Percentiles rank a stretch among this genome's conserved stretches.
Evolutionary conservation across 2,113 vertebrate species (phyloP).

Genomic region (Myrmecobius fasciatus): DNA sequence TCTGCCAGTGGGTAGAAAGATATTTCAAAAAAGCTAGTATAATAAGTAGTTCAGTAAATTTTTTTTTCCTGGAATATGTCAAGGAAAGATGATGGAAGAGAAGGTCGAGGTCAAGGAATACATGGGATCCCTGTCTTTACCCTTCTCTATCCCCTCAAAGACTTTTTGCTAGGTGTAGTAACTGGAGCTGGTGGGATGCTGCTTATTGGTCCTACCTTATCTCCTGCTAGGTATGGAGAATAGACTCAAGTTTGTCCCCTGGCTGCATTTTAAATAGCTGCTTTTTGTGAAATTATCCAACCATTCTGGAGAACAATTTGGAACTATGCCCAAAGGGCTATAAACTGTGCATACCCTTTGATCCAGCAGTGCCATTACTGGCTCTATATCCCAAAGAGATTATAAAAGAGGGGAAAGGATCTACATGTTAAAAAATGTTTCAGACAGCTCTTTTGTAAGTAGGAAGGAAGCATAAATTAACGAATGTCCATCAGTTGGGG

Average conservation of each 20-base stretch:
- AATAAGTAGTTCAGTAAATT: not conserved
- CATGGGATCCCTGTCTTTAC: not conserved
- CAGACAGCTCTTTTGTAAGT: too few species aligned
- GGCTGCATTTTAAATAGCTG: not conserved
- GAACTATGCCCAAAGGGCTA: too few species aligned
- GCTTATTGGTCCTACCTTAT: not conserved
- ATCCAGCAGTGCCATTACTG: too few species aligned
- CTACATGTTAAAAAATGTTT: too few species aligned
- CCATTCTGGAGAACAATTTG: too few species aligned
- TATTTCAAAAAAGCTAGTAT: not conserved
- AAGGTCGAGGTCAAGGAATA: not conserved
- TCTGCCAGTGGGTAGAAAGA: slow-evolving; percentile 61
- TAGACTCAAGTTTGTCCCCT: not conserved
- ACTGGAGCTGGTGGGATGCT: not conserved
- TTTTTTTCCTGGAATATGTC: not conserved
- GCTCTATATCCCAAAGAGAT: too few species aligned
- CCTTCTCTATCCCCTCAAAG: not conserved
- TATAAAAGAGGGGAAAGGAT: too few species aligned
- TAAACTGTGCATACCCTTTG: too few species aligned
- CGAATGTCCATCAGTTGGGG: too few species aligned
- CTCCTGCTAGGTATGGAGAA: not conserved
- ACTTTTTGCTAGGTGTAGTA: not conserved
- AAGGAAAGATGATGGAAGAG: not conserved
- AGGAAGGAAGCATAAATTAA: too few species aligned
- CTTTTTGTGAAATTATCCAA: too few species aligned